Percentiles rank a stretch among this genome's conserved stretches.
phyloP scores from a whole-genome alignment of 1,140 invertebrate genomes.

The Sminthurides bifidus region DNA sequence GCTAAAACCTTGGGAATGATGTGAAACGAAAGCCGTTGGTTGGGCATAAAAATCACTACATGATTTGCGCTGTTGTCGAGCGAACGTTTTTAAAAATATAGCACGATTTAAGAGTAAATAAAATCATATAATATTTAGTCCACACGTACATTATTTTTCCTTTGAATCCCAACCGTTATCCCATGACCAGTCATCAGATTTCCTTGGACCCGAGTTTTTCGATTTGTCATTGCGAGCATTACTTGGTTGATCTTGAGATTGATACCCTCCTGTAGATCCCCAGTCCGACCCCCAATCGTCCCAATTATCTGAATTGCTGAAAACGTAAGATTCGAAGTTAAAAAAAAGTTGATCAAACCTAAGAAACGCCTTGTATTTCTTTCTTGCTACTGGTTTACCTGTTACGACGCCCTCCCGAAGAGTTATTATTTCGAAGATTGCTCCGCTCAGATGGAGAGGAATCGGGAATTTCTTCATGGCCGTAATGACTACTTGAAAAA shows the following conservation, averaged over 20 bases:
- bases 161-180: conserved; percentile 24
- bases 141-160: conserved; percentile 14
- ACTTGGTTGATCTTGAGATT: conserved; percentile 9
- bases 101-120: no score
- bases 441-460: conserved; percentile 21
- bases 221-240: neutral
- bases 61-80: no score
- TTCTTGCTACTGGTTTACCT: neutral
- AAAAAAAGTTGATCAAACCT: neutral
- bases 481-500: conserved; percentile 20
- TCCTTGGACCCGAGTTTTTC: conserved; percentile 3
- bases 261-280: conserved; percentile 22
- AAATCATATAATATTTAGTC: conserved; percentile 10
- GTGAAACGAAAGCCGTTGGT: no score
- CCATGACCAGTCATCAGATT: conserved; percentile 31
- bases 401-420: neutral
- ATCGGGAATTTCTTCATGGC: conserved; percentile 30
- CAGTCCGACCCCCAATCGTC: conserved; percentile 28
- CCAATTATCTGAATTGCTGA: conserved; percentile 14
- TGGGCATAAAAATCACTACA: no score
- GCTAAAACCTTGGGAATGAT: no score
- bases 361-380: neutral
- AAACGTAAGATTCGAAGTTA: neutral
- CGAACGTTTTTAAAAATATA: no score
- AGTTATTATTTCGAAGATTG: neutral